Evolutionary conservation across 2,888 invertebrate species (phyloP).

Genomic region (Drosophila flavopinicola): DNA sequence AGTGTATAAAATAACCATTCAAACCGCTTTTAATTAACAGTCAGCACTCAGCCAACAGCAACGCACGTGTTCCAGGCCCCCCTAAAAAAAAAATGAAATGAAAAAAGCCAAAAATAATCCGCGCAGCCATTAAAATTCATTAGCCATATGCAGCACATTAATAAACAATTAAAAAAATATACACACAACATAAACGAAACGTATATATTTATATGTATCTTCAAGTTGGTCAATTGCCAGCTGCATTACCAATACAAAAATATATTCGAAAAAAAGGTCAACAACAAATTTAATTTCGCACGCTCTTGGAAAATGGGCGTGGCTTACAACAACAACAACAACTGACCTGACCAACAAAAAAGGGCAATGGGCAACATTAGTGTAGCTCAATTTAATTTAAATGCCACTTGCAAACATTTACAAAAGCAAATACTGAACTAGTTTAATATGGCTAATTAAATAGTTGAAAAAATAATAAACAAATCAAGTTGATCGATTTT

Average conservation of each 20-base stretch:
- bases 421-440: slow-evolving; percentile 2
- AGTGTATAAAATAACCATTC: slow-evolving; percentile 55
- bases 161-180: slow-evolving; percentile 51
- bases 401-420: neutral
- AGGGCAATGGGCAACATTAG: slow-evolving; percentile 8
- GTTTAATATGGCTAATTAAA: neutral
- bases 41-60: slow-evolving; percentile 35
- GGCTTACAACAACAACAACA: too few relatives aligned
- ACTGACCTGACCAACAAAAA: slow-evolving; percentile 20
- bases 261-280: slow-evolving; percentile 20
- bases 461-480: too few relatives aligned
- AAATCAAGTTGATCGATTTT: neutral
- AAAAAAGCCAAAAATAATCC: slow-evolving; percentile 15
- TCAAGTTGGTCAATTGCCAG: slow-evolving; percentile 18
- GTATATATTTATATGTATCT: slow-evolving; percentile 15
- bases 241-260: slow-evolving; percentile 35
- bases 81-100: slow-evolving; percentile 3
- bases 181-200: slow-evolving; percentile 20
- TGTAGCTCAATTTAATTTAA: slow-evolving; percentile 15
- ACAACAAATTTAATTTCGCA: slow-evolving; percentile 36
- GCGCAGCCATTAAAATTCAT: slow-evolving; percentile 71
- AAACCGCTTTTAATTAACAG: slow-evolving; percentile 60
- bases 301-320: slow-evolving; percentile 42
- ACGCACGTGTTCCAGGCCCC: slow-evolving; percentile 43
- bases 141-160: slow-evolving; percentile 62